phyloP scores from a whole-genome alignment of 2,888 invertebrate species.

The Ophioninae sp. region DNA sequence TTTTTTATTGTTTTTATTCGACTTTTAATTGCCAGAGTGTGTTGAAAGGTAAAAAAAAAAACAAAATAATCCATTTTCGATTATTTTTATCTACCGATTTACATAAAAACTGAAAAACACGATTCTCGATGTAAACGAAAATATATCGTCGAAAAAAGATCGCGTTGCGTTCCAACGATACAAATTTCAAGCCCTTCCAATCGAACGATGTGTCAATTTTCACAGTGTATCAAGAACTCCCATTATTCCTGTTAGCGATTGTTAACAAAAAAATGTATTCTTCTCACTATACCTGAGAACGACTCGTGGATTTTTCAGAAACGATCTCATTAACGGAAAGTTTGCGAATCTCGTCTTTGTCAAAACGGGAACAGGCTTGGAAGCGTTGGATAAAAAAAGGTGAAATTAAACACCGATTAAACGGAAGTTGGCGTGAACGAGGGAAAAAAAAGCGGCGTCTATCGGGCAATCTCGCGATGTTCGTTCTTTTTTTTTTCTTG shows the following conservation, averaged over 20 bases:
- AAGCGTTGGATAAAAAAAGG: neutral
- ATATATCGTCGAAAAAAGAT: too few species aligned
- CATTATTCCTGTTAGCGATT: neutral
- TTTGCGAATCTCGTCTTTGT: neutral
- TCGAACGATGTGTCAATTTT: too few species aligned
- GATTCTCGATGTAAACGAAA: too few species aligned
- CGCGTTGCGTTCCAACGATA: neutral
- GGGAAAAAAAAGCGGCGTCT: conserved; percentile 28
- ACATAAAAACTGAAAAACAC: too few species aligned
- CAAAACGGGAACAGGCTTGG: neutral
- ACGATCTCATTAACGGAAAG: neutral
- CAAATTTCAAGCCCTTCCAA: neutral
- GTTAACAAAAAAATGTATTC: neutral
- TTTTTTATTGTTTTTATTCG: too few species aligned
- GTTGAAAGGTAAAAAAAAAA: too few species aligned
- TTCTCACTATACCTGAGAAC: neutral
- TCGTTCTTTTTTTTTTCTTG: conserved; percentile 4
- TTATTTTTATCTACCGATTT: too few species aligned
- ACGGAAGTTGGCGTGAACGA: conserved; percentile 14
- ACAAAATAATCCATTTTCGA: too few species aligned
- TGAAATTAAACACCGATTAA: neutral
- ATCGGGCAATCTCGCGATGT: conserved; percentile 8
- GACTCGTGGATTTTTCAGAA: neutral
- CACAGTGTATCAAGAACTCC: neutral
- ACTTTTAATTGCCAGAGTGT: too few species aligned